Conservation (phyloP, 1,140 invertebrate genomes). For the Lepidurus packardi region DNA sequence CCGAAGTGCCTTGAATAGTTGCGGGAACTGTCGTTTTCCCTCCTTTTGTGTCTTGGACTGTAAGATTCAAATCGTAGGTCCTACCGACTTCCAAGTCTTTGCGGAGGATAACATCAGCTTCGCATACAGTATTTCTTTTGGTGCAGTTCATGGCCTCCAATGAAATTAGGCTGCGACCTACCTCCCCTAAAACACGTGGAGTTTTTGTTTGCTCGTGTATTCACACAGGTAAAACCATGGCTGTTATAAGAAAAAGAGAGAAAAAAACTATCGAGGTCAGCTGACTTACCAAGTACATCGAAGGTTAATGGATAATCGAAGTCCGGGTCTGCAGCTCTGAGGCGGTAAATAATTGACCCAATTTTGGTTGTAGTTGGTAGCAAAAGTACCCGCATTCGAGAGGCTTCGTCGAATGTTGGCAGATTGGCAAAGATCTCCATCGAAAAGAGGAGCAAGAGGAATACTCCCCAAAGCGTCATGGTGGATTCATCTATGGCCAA, state of each 20-base stretch:
- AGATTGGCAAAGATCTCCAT: conserved; percentile 48
- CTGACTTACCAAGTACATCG: conserved; percentile 61
- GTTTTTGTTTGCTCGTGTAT: not conserved
- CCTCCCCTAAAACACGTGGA: conserved; percentile 48
- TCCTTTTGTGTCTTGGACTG: conserved; percentile 68
- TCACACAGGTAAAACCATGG: conserved; percentile 25
- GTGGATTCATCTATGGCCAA: not conserved
- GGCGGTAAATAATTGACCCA: conserved; percentile 73
- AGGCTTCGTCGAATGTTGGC: conserved; percentile 72
- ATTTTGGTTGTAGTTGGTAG: conserved; percentile 73
- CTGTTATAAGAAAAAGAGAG: conserved; percentile 28
- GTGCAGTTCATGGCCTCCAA: conserved; percentile 73
- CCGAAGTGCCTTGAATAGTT: conserved; percentile 74
- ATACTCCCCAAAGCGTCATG: not conserved
- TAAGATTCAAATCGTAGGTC: conserved; percentile 67
- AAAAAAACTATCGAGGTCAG: conserved; percentile 29
- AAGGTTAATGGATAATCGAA: conserved; percentile 78
- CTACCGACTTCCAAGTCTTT: conserved; percentile 64
- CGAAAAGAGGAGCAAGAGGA: not conserved
- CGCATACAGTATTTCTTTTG: conserved; percentile 72
- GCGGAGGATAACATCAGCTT: conserved; percentile 72
- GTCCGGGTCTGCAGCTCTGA: conserved; percentile 77
- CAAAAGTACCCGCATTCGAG: conserved; percentile 69
- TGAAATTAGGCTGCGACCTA: conserved; percentile 61
- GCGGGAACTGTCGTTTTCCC: conserved; percentile 67